Evolutionary conservation across 1,140 invertebrate species (phyloP), one percentile per base, ranked within the genome.

Genomic region (Drosophila auraria): DNA sequence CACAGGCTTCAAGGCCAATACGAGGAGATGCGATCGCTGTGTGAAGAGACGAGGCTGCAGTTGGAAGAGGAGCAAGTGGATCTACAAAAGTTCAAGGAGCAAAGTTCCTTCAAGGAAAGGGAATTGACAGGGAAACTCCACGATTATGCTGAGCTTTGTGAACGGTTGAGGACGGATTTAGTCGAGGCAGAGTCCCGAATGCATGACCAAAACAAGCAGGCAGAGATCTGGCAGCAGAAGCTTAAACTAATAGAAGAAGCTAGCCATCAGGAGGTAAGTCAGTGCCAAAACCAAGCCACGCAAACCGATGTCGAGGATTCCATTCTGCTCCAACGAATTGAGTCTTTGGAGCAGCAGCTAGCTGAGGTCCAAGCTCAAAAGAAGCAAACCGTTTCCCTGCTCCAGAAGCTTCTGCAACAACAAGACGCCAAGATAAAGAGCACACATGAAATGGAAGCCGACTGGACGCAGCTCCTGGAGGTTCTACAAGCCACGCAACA

Each of bases 401-500:
- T 92, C 14, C 73, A 82, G 40, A 56, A 78, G 49, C 49, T 91
- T 6, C 30, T 92, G 0, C 76, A 82, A 15, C 82, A 92, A 11
- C 89, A 93, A 51, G 73, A 91, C 38, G 60, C 64, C n/a, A 92
- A 92, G 65, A 87, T 92, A n/a, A 70, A 60, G 36, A 77, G 78
- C 38, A 80, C 91, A 14, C 74, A 68, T 44, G 78, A 87, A 79
- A 89, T 89, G 86, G 74, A 79, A 45, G 58, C 70, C 1, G 87
- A 92, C 8, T 92, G 91, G 91, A 58, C 56, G 40, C 89, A 92
- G 44, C 56, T 92, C 6, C 61, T 91, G 0, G 54, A 74, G 17
- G 60, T 89, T 0, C 53, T 92, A 8, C 66, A 90, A 47, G 54
- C 57, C 11, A 83, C 86, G 2, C 89, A 92, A 45, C 23, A 71